These are phyloP conservation scores for Symphodus melops DNA, from an alignment of 2,113 vertebrate species.

Conservation along the genomic window DNA sequence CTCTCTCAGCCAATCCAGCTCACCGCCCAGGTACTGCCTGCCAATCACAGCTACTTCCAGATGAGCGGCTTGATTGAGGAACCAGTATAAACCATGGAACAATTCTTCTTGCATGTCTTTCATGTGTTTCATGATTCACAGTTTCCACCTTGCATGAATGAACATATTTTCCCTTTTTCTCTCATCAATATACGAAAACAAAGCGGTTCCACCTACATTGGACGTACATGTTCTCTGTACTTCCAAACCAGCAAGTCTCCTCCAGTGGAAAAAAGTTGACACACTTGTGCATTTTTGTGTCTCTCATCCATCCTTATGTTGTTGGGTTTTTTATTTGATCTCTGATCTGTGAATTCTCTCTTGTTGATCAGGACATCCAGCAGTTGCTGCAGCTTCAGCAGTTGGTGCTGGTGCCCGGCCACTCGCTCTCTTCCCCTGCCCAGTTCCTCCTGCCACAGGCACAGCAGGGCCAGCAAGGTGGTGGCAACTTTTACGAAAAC, in stretches of 20 bases:
- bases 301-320: not conserved
- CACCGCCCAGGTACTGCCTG: conserved; percentile 91
- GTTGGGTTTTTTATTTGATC: not conserved
- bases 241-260: not conserved
- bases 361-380: conserved; percentile 87
- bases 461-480: conserved; percentile 93
- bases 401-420: conserved; percentile 90
- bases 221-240: not conserved
- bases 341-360: conserved; percentile 13
- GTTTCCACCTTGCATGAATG: conserved; percentile 33
- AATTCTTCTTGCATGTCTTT: conserved; percentile 3
- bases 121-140: conserved; percentile 32
- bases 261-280: not conserved
- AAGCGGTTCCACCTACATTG: conserved; percentile 9
- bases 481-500: not conserved
- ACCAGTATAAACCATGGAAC: conserved; percentile 18
- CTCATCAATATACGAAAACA: not conserved
- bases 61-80: conserved; percentile 39
- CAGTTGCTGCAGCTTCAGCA: conserved; percentile 94
- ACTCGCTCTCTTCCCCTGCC: conserved; percentile 88
- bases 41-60: conserved; percentile 44
- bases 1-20: conserved; percentile 95
- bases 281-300: not conserved
- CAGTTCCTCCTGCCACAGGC: conserved; percentile 93
- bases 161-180: conserved; percentile 24